Evolutionary conservation across 2,888 invertebrate species (phyloP).

Genomic region (Heliconius charithonia): DNA sequence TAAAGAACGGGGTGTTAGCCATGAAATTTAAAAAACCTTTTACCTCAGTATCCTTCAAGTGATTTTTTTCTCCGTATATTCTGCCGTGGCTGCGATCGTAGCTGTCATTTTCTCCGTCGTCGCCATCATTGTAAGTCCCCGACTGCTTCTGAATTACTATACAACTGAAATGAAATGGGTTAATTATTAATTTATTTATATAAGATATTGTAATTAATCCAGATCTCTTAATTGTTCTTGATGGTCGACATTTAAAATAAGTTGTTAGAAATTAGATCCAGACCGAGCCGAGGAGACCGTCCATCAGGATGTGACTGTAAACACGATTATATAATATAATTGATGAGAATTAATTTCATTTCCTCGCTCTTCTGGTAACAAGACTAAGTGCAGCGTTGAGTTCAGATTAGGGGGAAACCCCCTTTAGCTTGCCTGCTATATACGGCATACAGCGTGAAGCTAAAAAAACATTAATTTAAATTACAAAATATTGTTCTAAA

Average conservation of each 20-base stretch:
- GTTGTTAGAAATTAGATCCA: no score
- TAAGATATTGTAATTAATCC: not conserved
- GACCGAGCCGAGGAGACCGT: no score
- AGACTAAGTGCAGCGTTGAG: no score
- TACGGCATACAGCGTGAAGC: not conserved
- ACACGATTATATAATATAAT: no score
- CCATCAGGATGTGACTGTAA: no score
- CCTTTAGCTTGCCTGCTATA: no score
- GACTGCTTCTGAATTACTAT: constrained; percentile 75
- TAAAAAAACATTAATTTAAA: not conserved
- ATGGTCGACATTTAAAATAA: no score
- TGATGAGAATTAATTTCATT: no score
- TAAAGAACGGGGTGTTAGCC: not conserved
- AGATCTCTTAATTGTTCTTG: no score
- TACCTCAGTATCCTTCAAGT: constrained; percentile 54
- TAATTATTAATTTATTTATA: not conserved
- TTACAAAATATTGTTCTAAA: not conserved
- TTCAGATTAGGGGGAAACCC: no score
- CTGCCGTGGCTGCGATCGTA: constrained; percentile 45
- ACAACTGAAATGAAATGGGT: constrained; percentile 58
- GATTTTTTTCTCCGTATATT: constrained; percentile 36
- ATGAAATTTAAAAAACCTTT: not conserved
- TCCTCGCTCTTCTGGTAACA: no score
- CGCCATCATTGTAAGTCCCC: constrained; percentile 61
- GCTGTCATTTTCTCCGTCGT: constrained; percentile 54